These are phyloP conservation scores for Araneus ventricosus DNA, from an alignment of 1,140 invertebrate species.

Conservation along the genomic window DNA sequence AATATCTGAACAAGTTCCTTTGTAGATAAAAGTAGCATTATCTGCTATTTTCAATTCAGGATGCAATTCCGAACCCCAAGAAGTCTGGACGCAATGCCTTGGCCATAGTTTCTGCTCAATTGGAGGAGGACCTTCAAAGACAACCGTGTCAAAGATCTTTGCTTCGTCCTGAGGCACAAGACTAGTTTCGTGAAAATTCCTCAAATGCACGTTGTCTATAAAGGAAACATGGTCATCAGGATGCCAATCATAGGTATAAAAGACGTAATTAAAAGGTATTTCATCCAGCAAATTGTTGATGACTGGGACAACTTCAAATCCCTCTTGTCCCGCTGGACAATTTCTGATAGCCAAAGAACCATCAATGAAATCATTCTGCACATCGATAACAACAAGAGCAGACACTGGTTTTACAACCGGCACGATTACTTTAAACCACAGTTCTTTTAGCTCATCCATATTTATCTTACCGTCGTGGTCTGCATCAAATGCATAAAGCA, in stretches of 20 bases:
- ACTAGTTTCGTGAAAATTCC: conserved; percentile 86
- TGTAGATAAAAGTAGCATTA: conserved; percentile 75
- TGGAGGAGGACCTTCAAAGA: conserved; percentile 92
- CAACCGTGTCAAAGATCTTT: conserved; percentile 92
- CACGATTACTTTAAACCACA: conserved; percentile 81
- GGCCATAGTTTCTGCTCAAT: conserved; percentile 94
- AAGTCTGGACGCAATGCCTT: conserved; percentile 95
- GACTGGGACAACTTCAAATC: conserved; percentile 93
- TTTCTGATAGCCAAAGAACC: conserved; percentile 95
- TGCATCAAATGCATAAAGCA: conserved; percentile 89
- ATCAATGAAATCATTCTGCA: conserved; percentile 98
- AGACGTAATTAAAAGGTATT: conserved; percentile 93
- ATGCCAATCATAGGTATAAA: conserved; percentile 98
- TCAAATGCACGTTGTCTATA: conserved; percentile 90
- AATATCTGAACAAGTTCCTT: conserved; percentile 92
- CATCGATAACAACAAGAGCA: conserved; percentile 96
- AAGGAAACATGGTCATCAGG: conserved; percentile 98
- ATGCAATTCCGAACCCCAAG: conserved; percentile 96
- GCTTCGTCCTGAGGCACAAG: conserved; percentile 85
- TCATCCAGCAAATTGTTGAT: conserved; percentile 93
- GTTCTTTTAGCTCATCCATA: conserved; percentile 87
- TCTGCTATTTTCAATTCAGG: conserved; percentile 89
- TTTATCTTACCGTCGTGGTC: conserved; percentile 90
- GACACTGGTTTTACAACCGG: conserved; percentile 92
- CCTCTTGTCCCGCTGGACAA: conserved; percentile 95